phyloP scores from a whole-genome alignment of 1,140 invertebrate species.

The Platyscapa corneri region DNA sequence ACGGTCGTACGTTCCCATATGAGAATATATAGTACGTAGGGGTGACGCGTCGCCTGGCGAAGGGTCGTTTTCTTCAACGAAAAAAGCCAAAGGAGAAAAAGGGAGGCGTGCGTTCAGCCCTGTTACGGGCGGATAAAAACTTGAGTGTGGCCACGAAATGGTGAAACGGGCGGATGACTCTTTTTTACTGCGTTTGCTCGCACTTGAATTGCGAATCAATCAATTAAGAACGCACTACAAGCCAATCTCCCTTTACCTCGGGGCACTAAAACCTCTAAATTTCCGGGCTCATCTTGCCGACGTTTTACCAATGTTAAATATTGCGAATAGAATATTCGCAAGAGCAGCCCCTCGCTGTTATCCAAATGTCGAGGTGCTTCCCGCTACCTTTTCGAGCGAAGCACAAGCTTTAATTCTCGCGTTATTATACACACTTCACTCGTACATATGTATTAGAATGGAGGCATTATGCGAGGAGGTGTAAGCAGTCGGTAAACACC shows the following conservation, averaged over 20 bases:
- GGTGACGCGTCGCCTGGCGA: slow-evolving; percentile 54
- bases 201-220: neutral
- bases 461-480: neutral
- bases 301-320: too few relatives aligned
- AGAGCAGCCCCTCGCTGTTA: too few relatives aligned
- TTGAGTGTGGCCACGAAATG: slow-evolving; percentile 31
- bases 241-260: too few relatives aligned
- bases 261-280: too few relatives aligned
- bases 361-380: too few relatives aligned
- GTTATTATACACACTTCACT: neutral
- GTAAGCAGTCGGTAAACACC: neutral
- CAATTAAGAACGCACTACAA: neutral
- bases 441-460: too few relatives aligned
- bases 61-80: slow-evolving; percentile 56
- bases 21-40: slow-evolving; percentile 59
- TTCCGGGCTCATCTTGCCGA: too few relatives aligned
- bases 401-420: too few relatives aligned
- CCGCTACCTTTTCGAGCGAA: neutral
- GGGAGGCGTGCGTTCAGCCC: too few relatives aligned
- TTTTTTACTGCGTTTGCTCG: neutral
- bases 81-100: slow-evolving; percentile 47
- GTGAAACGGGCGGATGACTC: neutral
- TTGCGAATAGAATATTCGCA: too few relatives aligned
- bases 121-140: slow-evolving; percentile 56
- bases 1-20: slow-evolving; percentile 59